Base-by-base conservation (phyloP, 92 coral and sea anemone genomes). In the Zoanthus sociatus region DNA sequence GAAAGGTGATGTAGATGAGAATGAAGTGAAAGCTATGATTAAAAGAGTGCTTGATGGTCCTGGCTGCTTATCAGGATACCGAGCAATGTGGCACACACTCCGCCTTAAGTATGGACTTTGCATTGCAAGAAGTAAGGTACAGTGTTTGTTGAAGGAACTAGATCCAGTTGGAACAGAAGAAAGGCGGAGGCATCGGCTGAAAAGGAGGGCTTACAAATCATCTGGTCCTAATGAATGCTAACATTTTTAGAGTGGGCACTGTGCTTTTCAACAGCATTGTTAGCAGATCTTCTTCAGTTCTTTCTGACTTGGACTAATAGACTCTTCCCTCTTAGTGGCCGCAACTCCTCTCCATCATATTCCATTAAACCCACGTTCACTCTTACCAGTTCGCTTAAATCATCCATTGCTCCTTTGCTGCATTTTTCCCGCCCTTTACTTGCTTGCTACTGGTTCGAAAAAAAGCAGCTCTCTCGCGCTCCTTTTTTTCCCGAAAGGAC, bases 51-150 rank as follows among this genome's bases (percentile, higher is more conserved):
- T 91, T 50, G 86, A 87, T 45, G 93, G 93, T 83, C 91, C 91
- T 83, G 66, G 89, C 71, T 50, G 81, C 63, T 48, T 76, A 48
- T 76, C 82, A 21, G 86, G 89, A 69, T 91, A 90, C 77, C 72
- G 87, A 50, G n/a, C 78, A 15, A 86, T 87, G 90, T 90, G 93
- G 93, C 93, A 90, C 61, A 91, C 93, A 51, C 26, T 26, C 78
- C 81, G 91, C 61, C 79, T 90, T 71, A 75, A 81, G 73, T 82
- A 87, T 75, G 90, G 82, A 50, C 17, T 90, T 79, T 74, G 84
- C 87, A 78, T 87, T 63, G 82, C 93, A 79, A 87, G 88, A 81
- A 79, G 26, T 26, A 26, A 26, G 64, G 90, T 86, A 70, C 87
- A 86, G 54, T 71, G 67, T 31, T 70, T 90, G 77, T 84, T 90